Conservation (phyloP, 2,888 invertebrate species). For the Andricus curvator region DNA sequence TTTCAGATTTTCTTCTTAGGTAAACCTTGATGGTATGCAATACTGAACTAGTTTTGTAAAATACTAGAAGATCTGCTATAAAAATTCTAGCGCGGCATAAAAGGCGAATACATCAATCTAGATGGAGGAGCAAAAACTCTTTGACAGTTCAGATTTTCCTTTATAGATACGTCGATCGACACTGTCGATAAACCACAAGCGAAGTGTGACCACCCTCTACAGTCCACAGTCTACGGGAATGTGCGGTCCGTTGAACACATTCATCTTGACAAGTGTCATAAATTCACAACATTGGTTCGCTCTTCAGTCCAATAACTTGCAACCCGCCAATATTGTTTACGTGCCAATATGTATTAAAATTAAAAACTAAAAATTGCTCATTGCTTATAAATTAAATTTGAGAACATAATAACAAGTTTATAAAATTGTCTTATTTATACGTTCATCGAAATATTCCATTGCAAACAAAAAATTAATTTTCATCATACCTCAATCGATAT, state of each 20-base stretch:
- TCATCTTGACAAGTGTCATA: conserved; percentile 25
- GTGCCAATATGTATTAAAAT: background rate
- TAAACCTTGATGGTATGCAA: background rate
- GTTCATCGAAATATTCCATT: no score
- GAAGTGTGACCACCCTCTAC: conserved; percentile 2
- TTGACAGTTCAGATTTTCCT: conserved; percentile 4
- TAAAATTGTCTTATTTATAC: no score
- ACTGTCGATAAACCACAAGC: conserved; percentile 16
- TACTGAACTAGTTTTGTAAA: background rate
- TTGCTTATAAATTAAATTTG: background rate
- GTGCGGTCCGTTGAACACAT: conserved; percentile 6
- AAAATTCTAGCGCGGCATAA: no score
- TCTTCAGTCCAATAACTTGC: background rate
- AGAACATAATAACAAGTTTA: background rate
- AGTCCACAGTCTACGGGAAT: background rate
- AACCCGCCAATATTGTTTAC: background rate
- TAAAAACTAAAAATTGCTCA: background rate
- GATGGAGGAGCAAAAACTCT: background rate
- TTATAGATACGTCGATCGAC: conserved; percentile 14
- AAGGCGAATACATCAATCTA: background rate
- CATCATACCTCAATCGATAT: no score
- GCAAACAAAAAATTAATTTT: no score
- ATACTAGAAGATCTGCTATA: background rate
- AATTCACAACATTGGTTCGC: background rate
- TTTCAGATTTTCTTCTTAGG: background rate